Base-by-base conservation (phyloP, 2,797 vertebrate species). In the Oryzias dopingdopingensis region DNA sequence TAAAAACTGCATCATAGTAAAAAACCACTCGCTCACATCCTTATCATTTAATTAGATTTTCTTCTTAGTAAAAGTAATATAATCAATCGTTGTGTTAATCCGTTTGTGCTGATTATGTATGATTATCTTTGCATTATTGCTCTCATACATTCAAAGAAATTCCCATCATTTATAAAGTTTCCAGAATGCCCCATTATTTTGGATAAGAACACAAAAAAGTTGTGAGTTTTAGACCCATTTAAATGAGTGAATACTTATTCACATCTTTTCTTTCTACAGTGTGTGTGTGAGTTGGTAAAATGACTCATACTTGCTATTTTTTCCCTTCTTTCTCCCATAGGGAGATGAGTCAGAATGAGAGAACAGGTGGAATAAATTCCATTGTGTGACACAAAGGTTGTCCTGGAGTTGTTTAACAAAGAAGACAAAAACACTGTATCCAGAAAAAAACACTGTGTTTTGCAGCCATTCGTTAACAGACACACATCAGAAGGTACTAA, bases 301-400 rank as follows among this genome's bases (percentile, higher is more conserved):
- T 82, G 83, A 87, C 59, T 85, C 86, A 84, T 70, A 67, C 64
- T 69, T 56, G 63, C 72, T 78, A 51, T 74, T 81, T 54, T 83
- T 60, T 76, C 17, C 53, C 63, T 67, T 15, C 44, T 20, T 44
- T 77, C 76, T 78, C 79, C 80, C 65, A 72, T 83, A 53, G 72
- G 68, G 74, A 62, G 70, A 80, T 85, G 79, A 86, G 70, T 81
- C 74, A 83, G 52, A 73, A 64, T 32, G 61, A 65, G 54, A 70
- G 67, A 80, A 66, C 55, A 52, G 59, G 60, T 42, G 59, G 60
- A 74, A 72, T 65, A 67, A 67, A 61, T 63, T 72, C 3, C 48
- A 40, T 8, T 12, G 50, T 53, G 43, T 42, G 16, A 26, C 40
- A 8, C 15, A 17, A 50, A 44, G 20, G 23, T 51, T 5, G 29